phyloP scores from a whole-genome alignment of 23 tunicate species.

The Halocynthia aurantium region DNA sequence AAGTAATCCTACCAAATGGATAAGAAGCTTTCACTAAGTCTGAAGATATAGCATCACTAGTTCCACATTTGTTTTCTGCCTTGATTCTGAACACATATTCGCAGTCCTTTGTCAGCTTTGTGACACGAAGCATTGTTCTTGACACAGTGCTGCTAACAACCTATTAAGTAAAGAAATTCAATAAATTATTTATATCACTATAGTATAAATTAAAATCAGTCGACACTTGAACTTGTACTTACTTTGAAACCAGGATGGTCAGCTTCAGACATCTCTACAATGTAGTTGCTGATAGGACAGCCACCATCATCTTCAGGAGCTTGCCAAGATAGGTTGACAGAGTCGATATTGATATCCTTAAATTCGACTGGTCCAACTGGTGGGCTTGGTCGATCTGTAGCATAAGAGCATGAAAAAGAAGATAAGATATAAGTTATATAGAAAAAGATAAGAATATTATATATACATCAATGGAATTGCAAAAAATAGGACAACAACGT shows the following conservation, averaged over 20 bases:
- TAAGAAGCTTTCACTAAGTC: slow-evolving; percentile 48
- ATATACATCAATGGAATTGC: no score
- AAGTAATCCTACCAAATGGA: slow-evolving; percentile 31
- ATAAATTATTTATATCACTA: neutral
- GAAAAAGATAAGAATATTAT: no score
- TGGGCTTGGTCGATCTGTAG: slow-evolving; percentile 24
- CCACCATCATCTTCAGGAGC: slow-evolving; percentile 49
- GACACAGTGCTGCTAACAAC: slow-evolving; percentile 24
- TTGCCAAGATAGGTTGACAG: slow-evolving; percentile 26
- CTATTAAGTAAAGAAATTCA: slow-evolving; percentile 1
- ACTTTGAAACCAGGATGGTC: slow-evolving; percentile 23
- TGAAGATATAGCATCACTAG: slow-evolving; percentile 61
- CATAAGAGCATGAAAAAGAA: neutral
- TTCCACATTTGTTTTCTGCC: slow-evolving; percentile 85
- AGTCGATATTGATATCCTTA: slow-evolving; percentile 25
- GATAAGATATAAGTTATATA: no score
- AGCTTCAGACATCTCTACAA: slow-evolving; percentile 34
- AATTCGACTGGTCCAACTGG: slow-evolving; percentile 43
- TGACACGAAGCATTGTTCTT: slow-evolving; percentile 21
- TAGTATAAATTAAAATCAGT: neutral
- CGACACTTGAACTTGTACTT: neutral
- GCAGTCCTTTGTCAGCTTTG: slow-evolving; percentile 17
- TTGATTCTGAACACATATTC: slow-evolving; percentile 31
- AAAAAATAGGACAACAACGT: no score
- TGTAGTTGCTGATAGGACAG: slow-evolving; percentile 29